A percentile compares a stretch with the other conserved stretches of the same genome.
Conservation (phyloP, 1,140 invertebrate genomes). For the Drosophila parvula region DNA sequence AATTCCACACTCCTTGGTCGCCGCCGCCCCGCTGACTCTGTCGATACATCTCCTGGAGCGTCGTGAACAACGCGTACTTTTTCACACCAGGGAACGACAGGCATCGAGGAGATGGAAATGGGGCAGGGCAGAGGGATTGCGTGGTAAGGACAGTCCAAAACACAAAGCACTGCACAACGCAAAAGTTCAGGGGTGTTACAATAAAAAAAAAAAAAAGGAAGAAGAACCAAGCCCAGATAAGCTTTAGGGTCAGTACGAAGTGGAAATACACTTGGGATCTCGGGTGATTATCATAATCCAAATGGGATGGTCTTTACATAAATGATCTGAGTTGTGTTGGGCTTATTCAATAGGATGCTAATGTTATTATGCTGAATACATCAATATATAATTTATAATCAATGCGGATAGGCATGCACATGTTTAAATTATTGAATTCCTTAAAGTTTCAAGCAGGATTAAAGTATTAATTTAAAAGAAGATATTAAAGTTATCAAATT, state of each 20-base stretch:
- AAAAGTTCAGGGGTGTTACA: slow-evolving; percentile 75
- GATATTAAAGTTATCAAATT: no score
- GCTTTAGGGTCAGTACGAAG: slow-evolving; percentile 35
- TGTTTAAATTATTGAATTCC: not conserved
- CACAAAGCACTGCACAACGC: slow-evolving; percentile 67
- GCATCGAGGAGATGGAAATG: not conserved
- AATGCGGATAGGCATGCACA: not conserved
- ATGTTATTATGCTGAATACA: not conserved
- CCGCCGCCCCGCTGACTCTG: slow-evolving; percentile 12
- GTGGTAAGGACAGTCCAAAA: slow-evolving; percentile 41
- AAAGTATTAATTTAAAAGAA: not conserved
- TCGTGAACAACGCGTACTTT: slow-evolving; percentile 63
- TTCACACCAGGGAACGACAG: slow-evolving; percentile 59
- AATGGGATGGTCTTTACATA: slow-evolving; percentile 7
- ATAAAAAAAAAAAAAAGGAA: slow-evolving; percentile 48
- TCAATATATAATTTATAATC: slow-evolving; percentile 8
- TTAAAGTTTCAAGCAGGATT: not conserved
- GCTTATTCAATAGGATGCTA: not conserved
- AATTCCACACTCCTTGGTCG: not conserved
- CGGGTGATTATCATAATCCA: slow-evolving; percentile 29
- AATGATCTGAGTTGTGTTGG: not conserved
- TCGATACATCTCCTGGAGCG: slow-evolving; percentile 40
- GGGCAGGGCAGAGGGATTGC: not conserved
- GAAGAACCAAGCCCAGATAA: slow-evolving; percentile 23
- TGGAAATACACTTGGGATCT: slow-evolving; percentile 29